Base-by-base conservation (phyloP, 2,113 vertebrate genomes). In the Platichthys flesus region DNA sequence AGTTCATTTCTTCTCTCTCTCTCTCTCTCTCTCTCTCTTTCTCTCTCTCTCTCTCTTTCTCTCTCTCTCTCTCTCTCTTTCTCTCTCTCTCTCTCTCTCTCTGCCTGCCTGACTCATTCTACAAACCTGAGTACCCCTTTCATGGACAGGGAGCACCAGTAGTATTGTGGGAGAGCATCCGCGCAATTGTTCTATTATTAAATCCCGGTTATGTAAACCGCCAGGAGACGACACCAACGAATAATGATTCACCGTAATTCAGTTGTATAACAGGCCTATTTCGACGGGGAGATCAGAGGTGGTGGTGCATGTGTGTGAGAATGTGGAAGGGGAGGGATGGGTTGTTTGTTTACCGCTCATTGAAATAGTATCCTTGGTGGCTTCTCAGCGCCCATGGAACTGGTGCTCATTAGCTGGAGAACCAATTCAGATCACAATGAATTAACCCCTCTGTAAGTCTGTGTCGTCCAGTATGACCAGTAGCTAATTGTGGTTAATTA, bases 171-270 rank as follows among this genome's bases (percentile, higher is more conserved):
- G 76, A 77, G 74, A 85, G 74, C 67, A 83, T 81, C 71, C 16
- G 9, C 49, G 49, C 47, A 66, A 58, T 60, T 73, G 54, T 85
- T 89, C 84, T 86, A 85, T 90, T 88, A 90, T 89, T 91, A 90
- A 85, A 92, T 78, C 42, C 49, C 35, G 35, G 64, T 91, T 91
- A 91, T 87, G 81, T 90, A 91, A 92, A 87, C 76, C 35, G 58
- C 71, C 62, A 75, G 63, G 73, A 86, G 74, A 83, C 55, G n/a
- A 78, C 76, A 67, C 78, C 76, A 71, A 78, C 66, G 9, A 63
- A 77, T 75, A 79, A 84, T 90, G 80, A 91, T 89, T 88, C 86
- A 90, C 66, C 65, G 54, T 64, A 85, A 79, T 71, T 86, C 73
- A 79, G 71, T 85, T 88, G 80, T 88, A 58, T 84, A 90, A 86